Evolutionary conservation across 2,888 invertebrate species (phyloP), one percentile per base, ranked within the genome.

Genomic region (Andrena haemorrhoa): DNA sequence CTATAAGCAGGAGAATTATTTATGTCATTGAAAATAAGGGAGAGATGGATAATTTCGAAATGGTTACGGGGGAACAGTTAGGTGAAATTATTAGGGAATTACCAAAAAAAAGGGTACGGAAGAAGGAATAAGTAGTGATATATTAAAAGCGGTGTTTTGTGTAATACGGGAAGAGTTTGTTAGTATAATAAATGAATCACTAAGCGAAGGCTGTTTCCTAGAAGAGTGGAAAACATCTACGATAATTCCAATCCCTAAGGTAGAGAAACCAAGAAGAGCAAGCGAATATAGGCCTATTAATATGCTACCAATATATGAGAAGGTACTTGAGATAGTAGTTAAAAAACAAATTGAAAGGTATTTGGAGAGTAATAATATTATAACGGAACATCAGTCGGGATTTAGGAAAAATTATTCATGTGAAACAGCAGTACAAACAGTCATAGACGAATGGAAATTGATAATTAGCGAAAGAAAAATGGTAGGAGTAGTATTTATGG

Each of bases 331-430:
- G 26, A 12, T 6, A 29, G 29, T 26, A 29, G 58, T 58, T 5
- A 58, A 58, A 56, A 29, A 29, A 26, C 58, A 58, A 58, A 58
- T 58, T 58, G 31, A 31, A 58, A 58, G 12, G 58, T 58, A 29
- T 29, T 58, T 31, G 6, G 58, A 58, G 12, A 12, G 1, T 29
- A 58, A 58, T 58, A 12, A 12, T 29, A 26, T 58, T 29, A 58
- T 58, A 26, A 58, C 26, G 3, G 58, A 58, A 26, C 12, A 58
- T 0, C 58, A 58, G 29, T 26, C 26, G 29, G 58, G 29, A 7
- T 58, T 58, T 16, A 58, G 29, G 4, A 58, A 16, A 58, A 20
- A 29, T 4, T 29, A 58, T 29, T 58, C 58, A 5, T 58, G 58
- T 58, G 58, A 29, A 58, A 58, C 12, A 58, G 58, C 16, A 29